Conservation (phyloP, 23 tunicate genomes). For the Halocynthia roretzi region DNA sequence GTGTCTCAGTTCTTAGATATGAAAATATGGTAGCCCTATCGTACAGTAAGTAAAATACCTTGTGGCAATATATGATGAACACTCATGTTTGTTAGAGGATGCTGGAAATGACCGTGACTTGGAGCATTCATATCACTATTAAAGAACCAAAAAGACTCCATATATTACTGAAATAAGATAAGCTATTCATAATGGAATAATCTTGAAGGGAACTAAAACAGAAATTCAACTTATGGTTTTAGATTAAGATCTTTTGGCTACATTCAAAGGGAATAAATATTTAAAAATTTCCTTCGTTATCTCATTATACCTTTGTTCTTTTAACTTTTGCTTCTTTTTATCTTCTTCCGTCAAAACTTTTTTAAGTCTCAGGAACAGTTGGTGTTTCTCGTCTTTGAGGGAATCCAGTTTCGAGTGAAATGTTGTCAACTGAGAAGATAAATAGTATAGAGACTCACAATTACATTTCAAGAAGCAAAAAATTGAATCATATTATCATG, state of each 20-base stretch:
- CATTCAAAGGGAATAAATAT: too few species aligned
- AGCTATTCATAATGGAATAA: too few species aligned
- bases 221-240: too few species aligned
- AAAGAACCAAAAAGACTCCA: too few species aligned
- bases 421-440: conserved; percentile 28
- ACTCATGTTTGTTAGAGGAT: conserved; percentile 34
- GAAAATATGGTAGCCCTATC: too few species aligned
- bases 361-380: conserved; percentile 60
- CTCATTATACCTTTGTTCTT: conserved; percentile 47
- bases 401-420: conserved; percentile 27
- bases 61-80: conserved; percentile 40
- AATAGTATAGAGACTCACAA: background rate
- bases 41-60: conserved; percentile 36
- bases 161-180: too few species aligned
- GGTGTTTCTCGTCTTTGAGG: conserved; percentile 69
- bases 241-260: too few species aligned
- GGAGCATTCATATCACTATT: conserved; percentile 18
- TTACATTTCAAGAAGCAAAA: too few species aligned
- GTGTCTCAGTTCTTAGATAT: too few species aligned
- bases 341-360: conserved; percentile 70
- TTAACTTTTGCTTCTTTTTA: conserved; percentile 37
- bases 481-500: too few species aligned
- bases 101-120: conserved; percentile 14
- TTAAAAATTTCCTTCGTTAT: too few species aligned
- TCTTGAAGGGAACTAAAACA: too few species aligned